phyloP scores from a whole-genome alignment of 2,797 vertebrate species.

The Silurus lanzhouensis region DNA sequence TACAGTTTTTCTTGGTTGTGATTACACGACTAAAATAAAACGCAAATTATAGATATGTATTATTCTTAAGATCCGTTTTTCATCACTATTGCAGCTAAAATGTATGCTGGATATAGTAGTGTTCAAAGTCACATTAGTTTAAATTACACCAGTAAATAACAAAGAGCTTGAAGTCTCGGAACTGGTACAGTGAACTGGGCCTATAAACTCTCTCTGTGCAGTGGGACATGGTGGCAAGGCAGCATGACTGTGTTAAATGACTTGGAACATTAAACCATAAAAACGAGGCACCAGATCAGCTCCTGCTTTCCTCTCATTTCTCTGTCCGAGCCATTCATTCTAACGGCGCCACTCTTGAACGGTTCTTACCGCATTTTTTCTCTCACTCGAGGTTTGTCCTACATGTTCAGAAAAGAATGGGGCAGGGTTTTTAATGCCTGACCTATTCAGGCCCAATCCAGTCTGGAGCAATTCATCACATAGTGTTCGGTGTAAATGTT shows the following conservation, averaged over 20 bases:
- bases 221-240: slow-evolving; percentile 1
- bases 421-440: background rate
- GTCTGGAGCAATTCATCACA: background rate
- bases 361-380: slow-evolving; percentile 8
- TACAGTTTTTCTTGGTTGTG: too few species aligned
- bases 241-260: slow-evolving; percentile 16
- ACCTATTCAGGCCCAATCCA: slow-evolving; percentile 1
- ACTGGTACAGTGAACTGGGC: slow-evolving; percentile 35
- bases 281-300: background rate
- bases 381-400: slow-evolving; percentile 4
- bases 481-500: background rate
- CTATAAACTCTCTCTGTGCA: slow-evolving; percentile 14
- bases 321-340: background rate
- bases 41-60: background rate
- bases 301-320: background rate
- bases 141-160: background rate
- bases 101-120: background rate
- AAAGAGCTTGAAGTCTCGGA: slow-evolving; percentile 51
- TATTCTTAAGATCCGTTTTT: background rate
- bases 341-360: background rate
- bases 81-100: background rate
- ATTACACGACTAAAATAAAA: too few species aligned
- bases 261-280: background rate
- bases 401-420: slow-evolving; percentile 2
- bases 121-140: background rate